A percentile compares a stretch with the other conserved stretches of the same genome.
These are phyloP conservation scores for Mya arenaria DNA, from an alignment of 1,140 invertebrate genomes.

Conservation along the genomic window DNA sequence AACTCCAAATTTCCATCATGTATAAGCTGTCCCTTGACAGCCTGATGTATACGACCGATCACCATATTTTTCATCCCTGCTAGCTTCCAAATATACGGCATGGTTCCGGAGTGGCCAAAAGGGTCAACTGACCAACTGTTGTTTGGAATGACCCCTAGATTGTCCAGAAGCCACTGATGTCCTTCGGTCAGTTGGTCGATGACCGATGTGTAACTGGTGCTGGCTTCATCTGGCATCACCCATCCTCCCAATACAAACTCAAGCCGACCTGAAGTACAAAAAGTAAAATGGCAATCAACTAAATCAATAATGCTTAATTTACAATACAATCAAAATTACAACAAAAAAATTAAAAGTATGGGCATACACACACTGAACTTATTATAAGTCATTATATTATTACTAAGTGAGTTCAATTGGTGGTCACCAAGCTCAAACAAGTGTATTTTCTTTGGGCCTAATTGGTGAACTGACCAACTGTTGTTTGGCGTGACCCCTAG, in stretches of 20 bases:
- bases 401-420: no score
- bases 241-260: slow-evolving; percentile 98
- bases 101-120: slow-evolving; percentile 92
- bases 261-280: slow-evolving; percentile 85
- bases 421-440: no score
- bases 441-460: no score
- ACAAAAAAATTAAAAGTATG: no score
- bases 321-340: no score
- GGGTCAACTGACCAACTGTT: slow-evolving; percentile 97
- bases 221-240: slow-evolving; percentile 99
- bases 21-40: slow-evolving; percentile 95
- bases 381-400: no score
- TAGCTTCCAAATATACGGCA: slow-evolving; percentile 93
- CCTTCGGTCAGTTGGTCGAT: slow-evolving; percentile 97
- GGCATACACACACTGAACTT: no score
- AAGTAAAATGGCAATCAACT: background rate
- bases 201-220: slow-evolving; percentile 95
- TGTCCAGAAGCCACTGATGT: slow-evolving; percentile 94
- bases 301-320: no score
- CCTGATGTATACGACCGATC: slow-evolving; percentile 97
- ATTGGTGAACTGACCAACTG: slow-evolving; percentile 98
- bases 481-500: slow-evolving; percentile 85
- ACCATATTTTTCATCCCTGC: slow-evolving; percentile 93
- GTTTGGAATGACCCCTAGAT: slow-evolving; percentile 86
- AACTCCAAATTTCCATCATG: slow-evolving; percentile 92